Conservation (phyloP, 1,140 invertebrate genomes). For the Hyles vespertilio region DNA sequence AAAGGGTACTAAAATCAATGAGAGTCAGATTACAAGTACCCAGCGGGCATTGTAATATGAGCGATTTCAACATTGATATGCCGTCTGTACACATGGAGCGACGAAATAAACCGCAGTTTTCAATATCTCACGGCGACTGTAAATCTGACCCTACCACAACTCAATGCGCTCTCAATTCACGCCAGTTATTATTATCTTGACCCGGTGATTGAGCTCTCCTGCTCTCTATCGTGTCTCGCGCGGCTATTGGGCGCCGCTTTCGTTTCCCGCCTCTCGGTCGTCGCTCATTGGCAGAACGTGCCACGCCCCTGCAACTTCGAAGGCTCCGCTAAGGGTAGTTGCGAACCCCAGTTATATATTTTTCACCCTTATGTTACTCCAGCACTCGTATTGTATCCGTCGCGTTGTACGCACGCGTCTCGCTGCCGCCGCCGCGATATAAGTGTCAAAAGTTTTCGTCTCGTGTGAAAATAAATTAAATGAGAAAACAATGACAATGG, state of each 20-base stretch:
- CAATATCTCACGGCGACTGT: conserved; percentile 63
- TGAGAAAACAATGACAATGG: conserved; percentile 75
- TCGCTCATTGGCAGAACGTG: conserved; percentile 44
- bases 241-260: conserved; percentile 52
- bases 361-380: conserved; percentile 62
- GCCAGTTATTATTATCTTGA: conserved; percentile 72
- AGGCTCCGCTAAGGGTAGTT: conserved; percentile 66
- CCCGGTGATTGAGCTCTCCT: conserved; percentile 68
- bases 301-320: conserved; percentile 56
- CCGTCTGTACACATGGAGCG: conserved; percentile 27
- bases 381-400: conserved; percentile 59
- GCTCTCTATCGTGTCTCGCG: conserved; percentile 44
- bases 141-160: conserved; percentile 66
- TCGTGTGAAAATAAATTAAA: conserved; percentile 48
- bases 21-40: too few relatives aligned
- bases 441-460: conserved; percentile 68
- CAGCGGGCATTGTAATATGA: too few relatives aligned
- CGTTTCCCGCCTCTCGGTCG: conserved; percentile 52
- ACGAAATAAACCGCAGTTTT: conserved; percentile 44
- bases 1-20: too few relatives aligned
- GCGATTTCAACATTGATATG: conserved; percentile 16
- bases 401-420: conserved; percentile 64
- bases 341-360: conserved; percentile 70
- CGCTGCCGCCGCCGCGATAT: conserved; percentile 41
- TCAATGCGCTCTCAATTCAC: conserved; percentile 72